phyloP scores from a whole-genome alignment of 2,113 vertebrate genomes.

The mouse (Mus musculus) region GRCm39 chr14:40612501-40613000 shows the following conservation, averaged over 20 bases:
- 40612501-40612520: background rate
- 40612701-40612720: background rate
- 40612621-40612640: background rate
- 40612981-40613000: background rate
- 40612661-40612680: background rate
- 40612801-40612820: background rate
- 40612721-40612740: background rate
- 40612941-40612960: background rate
- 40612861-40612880: background rate
- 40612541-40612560: background rate
- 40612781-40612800: background rate
- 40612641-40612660: background rate
- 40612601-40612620: background rate
- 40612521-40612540: background rate
- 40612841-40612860: background rate
- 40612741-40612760: background rate
- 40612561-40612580: background rate
- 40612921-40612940: background rate
- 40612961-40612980: background rate
- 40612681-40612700: background rate
- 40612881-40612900: background rate
- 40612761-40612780: background rate
- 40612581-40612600: background rate
- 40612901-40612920: background rate
- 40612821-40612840: background rate